Evolutionary conservation across 2,797 vertebrate genomes (phyloP).

Genomic region (Remorina albescens): DNA sequence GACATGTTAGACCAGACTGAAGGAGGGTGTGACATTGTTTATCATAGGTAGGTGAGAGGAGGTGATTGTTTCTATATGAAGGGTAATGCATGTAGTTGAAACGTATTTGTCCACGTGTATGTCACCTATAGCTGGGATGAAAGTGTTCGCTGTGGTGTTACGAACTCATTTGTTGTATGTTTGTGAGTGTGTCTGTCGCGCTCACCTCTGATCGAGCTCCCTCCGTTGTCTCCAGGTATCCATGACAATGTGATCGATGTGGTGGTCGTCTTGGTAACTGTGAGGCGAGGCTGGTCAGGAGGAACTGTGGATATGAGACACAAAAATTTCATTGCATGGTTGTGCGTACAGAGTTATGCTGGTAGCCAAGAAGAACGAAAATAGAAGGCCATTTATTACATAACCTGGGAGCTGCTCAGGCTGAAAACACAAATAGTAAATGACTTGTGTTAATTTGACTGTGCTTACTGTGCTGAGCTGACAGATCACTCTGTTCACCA

Average conservation of each 20-base stretch:
- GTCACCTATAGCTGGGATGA: slow-evolving; percentile 9
- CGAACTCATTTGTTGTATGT: background rate
- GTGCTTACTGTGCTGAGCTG: background rate
- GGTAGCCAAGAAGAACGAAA: background rate
- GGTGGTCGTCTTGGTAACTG: slow-evolving; percentile 98
- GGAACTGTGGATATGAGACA: slow-evolving; percentile 86
- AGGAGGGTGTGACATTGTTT: slow-evolving; percentile 35
- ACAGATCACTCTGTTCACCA: background rate
- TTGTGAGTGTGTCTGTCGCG: background rate
- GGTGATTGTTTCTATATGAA: slow-evolving; percentile 20
- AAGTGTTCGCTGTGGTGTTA: slow-evolving; percentile 6
- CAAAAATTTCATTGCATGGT: slow-evolving; percentile 19
- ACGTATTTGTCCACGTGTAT: background rate
- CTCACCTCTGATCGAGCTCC: slow-evolving; percentile 98
- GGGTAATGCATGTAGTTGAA: slow-evolving; percentile 1
- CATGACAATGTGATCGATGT: slow-evolving; percentile 98
- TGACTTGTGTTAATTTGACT: background rate
- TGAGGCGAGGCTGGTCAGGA: slow-evolving; percentile 97
- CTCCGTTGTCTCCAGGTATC: slow-evolving; percentile 98
- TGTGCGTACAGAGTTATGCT: no score
- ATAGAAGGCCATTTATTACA: background rate
- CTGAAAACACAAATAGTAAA: background rate
- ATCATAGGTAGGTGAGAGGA: slow-evolving; percentile 19
- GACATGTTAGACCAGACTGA: slow-evolving; percentile 20
- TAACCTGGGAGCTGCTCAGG: slow-evolving; percentile 3